Percentiles rank a stretch among this genome's conserved stretches.
These are phyloP conservation scores for Odocoileus hemionus DNA, from an alignment of 2,113 vertebrate species.

Conservation along the genomic window DNA sequence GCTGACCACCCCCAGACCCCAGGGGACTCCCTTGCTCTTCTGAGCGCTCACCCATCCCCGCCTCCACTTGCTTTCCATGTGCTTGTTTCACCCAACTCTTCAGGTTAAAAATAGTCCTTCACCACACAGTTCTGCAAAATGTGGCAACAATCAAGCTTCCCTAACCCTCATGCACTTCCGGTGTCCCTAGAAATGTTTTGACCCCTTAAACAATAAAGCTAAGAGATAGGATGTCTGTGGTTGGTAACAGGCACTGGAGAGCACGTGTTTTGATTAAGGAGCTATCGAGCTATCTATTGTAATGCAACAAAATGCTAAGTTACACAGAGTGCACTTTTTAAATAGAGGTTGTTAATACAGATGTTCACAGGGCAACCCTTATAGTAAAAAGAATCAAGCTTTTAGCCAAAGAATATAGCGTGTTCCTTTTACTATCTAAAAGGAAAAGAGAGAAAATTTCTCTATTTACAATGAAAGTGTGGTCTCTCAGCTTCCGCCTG, in stretches of 20 bases:
- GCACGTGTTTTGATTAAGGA: neutral
- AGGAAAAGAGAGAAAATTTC: neutral
- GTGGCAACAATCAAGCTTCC: neutral
- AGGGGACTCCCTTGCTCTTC: neutral
- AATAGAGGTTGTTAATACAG: conserved; percentile 48
- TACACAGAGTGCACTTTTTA: conserved; percentile 53
- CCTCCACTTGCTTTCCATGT: neutral
- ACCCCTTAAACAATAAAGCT: conserved; percentile 11
- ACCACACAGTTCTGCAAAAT: neutral
- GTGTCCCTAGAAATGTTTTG: neutral
- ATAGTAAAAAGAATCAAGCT: conserved; percentile 54
- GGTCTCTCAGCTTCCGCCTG: neutral
- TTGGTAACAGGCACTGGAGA: neutral
- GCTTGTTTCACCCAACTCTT: neutral
- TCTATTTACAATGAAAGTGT: neutral
- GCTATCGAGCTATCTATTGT: neutral
- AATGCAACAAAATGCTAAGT: conserved; percentile 64
- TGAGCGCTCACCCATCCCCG: neutral
- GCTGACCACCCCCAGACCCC: neutral
- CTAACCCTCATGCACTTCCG: neutral
- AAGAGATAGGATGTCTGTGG: neutral
- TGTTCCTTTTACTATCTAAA: conserved; percentile 21
- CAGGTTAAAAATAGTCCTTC: neutral
- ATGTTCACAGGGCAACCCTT: conserved; percentile 34
- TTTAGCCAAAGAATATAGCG: conserved; percentile 21